A percentile compares a stretch with the other conserved stretches of the same genome.
These are phyloP conservation scores for Clivina fossor DNA, from an alignment of 2,888 invertebrate species.

Conservation along the genomic window DNA sequence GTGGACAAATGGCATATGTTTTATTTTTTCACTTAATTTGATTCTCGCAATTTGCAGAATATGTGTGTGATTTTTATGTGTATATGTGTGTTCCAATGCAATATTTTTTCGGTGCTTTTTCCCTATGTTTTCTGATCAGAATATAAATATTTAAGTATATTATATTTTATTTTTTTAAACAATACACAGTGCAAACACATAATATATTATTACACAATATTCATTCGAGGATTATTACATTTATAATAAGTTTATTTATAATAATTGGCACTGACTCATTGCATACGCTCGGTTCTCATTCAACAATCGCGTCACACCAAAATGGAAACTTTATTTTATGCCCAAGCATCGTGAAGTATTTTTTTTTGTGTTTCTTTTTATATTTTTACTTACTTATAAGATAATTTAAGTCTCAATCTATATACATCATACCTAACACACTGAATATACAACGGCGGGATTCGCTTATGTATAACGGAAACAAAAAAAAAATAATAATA, in stretches of 20 bases:
- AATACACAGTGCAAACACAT: conserved; percentile 57
- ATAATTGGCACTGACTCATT: conserved; percentile 55
- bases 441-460: conserved; percentile 33
- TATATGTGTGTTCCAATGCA: conserved; percentile 20
- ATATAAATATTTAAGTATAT: conserved; percentile 39
- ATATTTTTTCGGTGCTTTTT: conserved; percentile 30
- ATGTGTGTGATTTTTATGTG: conserved; percentile 25
- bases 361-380: conserved; percentile 13
- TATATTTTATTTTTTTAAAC: conserved; percentile 36
- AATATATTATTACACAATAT: conserved; percentile 56
- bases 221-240: conserved; percentile 53
- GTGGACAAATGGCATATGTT: conserved; percentile 30
- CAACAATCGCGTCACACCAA: conserved; percentile 16
- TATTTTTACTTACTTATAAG: conserved; percentile 30
- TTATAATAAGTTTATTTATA: conserved; percentile 49
- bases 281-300: conserved; percentile 20
- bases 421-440: conserved; percentile 34
- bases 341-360: conserved; percentile 33
- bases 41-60: conserved; percentile 25
- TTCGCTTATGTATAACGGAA: too few relatives aligned
- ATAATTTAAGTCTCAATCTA: conserved; percentile 26
- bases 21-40: conserved; percentile 29
- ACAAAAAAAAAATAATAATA: conserved; percentile 19
- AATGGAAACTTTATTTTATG: conserved; percentile 29
- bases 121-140: conserved; percentile 35